Base-by-base conservation (phyloP, 2,888 invertebrate genomes). In the Galeopsomyia nigrocyanea region DNA sequence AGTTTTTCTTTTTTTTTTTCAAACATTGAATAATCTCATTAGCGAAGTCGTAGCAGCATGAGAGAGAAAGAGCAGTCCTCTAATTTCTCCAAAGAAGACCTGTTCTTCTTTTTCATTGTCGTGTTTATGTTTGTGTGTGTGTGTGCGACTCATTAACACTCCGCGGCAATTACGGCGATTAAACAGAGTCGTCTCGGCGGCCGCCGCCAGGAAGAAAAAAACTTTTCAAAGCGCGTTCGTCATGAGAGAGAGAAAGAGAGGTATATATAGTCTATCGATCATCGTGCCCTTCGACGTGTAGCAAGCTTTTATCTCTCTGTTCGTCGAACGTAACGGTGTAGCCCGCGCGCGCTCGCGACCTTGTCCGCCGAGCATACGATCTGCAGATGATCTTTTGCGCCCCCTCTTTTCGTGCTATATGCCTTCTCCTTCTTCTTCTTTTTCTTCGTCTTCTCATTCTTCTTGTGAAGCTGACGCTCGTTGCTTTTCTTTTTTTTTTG, bases 131-230 rank as follows among this genome's bases (percentile, higher is more conserved):
- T 49, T 49, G 46, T 50, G 60, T 68, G 69, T 69, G 66, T 65
- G 55, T 62, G 47, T 58, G 46, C 49, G 3, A 49, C 63, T 69
- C 63, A 69, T 69, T 63, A 69, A 69, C 69, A 64, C 58, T 14
- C 61, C 61, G 56, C 61, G 56, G 51, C 71, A 71, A 71, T 71
- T 71, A 67, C 61, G 39, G 62, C 26, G 46, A 62, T 71, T 62
- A 67, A 71, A 61, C 61, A 67, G 50, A 71, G 31, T 71, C 65
- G 55, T 64, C 39, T 39, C 39, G 39, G 5, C 39, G 39, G 39
- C 39, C 39, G 39, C 39, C 39, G 13, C 7, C 26, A 26, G n/a
- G 31, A 31, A 31, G 3, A 39, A 3, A 39, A 39, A 39, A 39
- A 26, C 26, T 26, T 13, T 10, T 39, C 3, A 31, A 31, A 31